A percentile compares a stretch with the other conserved stretches of the same genome.
phyloP scores from a whole-genome alignment of 2,797 vertebrate genomes.

The Mormyrops attenuatus region DNA sequence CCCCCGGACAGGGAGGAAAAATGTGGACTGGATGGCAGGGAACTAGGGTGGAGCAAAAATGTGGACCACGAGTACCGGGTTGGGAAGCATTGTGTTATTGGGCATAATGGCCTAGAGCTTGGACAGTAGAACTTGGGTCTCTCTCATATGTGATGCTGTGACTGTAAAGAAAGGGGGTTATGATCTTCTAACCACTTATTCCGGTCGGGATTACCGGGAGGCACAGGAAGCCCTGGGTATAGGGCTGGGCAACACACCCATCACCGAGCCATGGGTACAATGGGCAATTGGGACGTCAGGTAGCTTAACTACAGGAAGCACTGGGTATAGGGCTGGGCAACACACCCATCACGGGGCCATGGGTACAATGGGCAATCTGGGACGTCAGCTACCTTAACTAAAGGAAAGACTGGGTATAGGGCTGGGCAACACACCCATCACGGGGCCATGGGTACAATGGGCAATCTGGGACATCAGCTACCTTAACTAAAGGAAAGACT shows the following conservation, averaged over 20 bases:
- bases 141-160: not conserved
- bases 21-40: not conserved
- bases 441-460: too few species aligned
- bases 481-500: too few species aligned
- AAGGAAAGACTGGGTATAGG: too few species aligned
- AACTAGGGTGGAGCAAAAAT: not conserved
- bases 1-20: not conserved
- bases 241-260: not conserved
- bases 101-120: not conserved
- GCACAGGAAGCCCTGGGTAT: not conserved
- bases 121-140: not conserved
- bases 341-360: too few species aligned
- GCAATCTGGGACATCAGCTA: too few species aligned
- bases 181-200: not conserved
- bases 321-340: too few species aligned
- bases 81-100: not conserved
- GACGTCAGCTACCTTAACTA: too few species aligned
- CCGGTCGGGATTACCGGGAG: not conserved
- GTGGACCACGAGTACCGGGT: not conserved
- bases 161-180: not conserved
- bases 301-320: too few species aligned
- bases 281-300: too few species aligned
- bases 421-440: too few species aligned
- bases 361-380: too few species aligned
- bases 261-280: not conserved